Percentiles rank a stretch among this genome's conserved stretches.
These are phyloP conservation scores for Himalopsyche tibetana DNA, from an alignment of 2,888 invertebrate species.

Conservation along the genomic window DNA sequence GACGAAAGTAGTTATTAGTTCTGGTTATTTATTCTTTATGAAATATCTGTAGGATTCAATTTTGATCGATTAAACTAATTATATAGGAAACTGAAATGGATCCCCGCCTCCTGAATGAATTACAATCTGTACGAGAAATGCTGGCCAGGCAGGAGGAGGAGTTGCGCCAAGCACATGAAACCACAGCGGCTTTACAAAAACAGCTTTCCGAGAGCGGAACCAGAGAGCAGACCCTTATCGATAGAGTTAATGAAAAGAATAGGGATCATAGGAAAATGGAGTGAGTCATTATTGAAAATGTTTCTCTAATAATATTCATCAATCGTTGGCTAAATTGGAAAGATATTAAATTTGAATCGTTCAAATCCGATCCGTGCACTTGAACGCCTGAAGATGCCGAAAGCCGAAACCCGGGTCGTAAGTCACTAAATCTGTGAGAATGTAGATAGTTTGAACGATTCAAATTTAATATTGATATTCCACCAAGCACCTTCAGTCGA, in stretches of 20 bases:
- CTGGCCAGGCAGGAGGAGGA: conserved; percentile 78
- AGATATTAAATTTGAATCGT: not conserved
- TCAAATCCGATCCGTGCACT: too few relatives aligned
- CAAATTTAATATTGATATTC: too few relatives aligned
- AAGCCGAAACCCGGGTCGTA: too few relatives aligned
- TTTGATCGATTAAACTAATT: not conserved
- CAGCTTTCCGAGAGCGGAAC: conserved; percentile 75
- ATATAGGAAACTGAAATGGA: conserved; percentile 72
- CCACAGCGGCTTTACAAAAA: conserved; percentile 75
- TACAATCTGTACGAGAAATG: conserved; percentile 78
- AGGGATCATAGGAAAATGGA: conserved; percentile 77
- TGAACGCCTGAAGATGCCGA: too few relatives aligned
- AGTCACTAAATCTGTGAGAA: too few relatives aligned
- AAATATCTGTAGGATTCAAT: too few relatives aligned
- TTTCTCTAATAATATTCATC: not conserved
- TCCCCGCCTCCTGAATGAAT: conserved; percentile 78
- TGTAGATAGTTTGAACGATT: too few relatives aligned
- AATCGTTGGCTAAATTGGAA: not conserved
- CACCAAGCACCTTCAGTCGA: too few relatives aligned
- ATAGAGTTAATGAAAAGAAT: conserved; percentile 76
- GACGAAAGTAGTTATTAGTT: too few relatives aligned
- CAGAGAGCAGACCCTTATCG: conserved; percentile 75
- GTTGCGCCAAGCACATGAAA: conserved; percentile 76
- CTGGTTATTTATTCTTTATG: too few relatives aligned
- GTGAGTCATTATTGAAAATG: conserved; percentile 67